Evolutionary conservation across 2,888 invertebrate genomes (phyloP).

Genomic region (Zhengitettix transpicula): DNA sequence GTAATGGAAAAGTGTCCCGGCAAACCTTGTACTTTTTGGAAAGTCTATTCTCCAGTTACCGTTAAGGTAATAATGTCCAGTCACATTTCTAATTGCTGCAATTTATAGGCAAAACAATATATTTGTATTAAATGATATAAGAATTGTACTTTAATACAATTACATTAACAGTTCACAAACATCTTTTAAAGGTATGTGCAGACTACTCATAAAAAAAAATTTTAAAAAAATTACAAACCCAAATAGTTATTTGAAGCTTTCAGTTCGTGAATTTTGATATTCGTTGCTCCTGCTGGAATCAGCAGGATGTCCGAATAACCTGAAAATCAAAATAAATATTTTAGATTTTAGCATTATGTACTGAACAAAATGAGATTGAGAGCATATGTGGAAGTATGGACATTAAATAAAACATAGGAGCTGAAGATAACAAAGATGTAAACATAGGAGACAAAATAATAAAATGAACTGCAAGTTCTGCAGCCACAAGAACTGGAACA

Average conservation of each 20-base stretch:
- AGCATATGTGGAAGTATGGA: too few relatives aligned
- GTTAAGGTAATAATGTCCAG: constrained; percentile 78
- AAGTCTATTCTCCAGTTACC: constrained; percentile 91
- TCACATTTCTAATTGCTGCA: constrained; percentile 66
- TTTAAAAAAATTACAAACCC: constrained; percentile 36
- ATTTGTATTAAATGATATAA: background rate
- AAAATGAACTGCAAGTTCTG: too few relatives aligned
- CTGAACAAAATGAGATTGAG: background rate
- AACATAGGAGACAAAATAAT: too few relatives aligned
- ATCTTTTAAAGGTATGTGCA: too few relatives aligned
- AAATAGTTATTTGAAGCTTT: constrained; percentile 77
- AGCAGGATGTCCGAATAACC: constrained; percentile 86
- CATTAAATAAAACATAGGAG: too few relatives aligned
- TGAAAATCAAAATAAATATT: constrained; percentile 21
- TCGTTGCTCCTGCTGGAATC: constrained; percentile 86
- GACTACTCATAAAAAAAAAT: background rate
- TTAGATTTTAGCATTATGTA: constrained; percentile 5
- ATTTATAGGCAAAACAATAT: background rate
- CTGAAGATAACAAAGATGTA: too few relatives aligned
- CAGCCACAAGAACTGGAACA: too few relatives aligned
- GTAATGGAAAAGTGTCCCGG: constrained; percentile 77
- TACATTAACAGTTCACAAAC: background rate
- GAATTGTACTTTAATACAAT: background rate
- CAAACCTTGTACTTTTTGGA: constrained; percentile 60
- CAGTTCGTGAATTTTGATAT: constrained; percentile 63